Conservation (phyloP, 1,140 invertebrate species). For the Aphidius ervi region DNA sequence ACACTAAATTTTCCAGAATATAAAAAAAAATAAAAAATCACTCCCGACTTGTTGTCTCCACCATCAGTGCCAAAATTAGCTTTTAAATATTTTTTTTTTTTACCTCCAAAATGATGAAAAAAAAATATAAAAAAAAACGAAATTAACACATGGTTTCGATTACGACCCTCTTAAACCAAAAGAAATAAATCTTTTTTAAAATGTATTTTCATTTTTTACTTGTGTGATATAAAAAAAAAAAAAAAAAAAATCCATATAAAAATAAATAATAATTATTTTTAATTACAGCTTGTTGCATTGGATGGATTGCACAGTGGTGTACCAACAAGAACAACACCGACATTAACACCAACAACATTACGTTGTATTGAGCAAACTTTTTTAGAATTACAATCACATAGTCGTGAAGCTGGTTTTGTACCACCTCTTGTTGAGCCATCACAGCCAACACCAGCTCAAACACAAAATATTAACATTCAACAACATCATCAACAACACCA, state of each 20-base stretch:
- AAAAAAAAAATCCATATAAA: too few relatives aligned
- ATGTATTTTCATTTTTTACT: background rate
- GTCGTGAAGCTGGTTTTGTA: constrained; percentile 87
- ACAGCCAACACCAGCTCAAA: constrained; percentile 49
- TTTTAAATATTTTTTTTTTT: too few relatives aligned
- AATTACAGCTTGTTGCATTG: constrained; percentile 68
- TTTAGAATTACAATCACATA: constrained; percentile 67
- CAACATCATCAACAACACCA: constrained; percentile 51
- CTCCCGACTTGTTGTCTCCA: too few relatives aligned
- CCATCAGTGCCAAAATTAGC: too few relatives aligned
- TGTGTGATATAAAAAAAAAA: constrained; percentile 3
- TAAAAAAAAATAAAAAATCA: too few relatives aligned
- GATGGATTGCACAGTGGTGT: constrained; percentile 81
- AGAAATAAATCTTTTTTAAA: background rate
- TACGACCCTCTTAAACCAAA: too few relatives aligned
- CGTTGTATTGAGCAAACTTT: constrained; percentile 85
- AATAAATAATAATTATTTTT: background rate
- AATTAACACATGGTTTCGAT: too few relatives aligned
- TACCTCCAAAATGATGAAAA: too few relatives aligned
- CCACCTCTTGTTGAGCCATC: constrained; percentile 69
- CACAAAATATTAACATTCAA: constrained; percentile 43
- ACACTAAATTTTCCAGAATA: too few relatives aligned
- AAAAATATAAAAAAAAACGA: too few relatives aligned
- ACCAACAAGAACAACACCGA: constrained; percentile 84
- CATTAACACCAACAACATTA: constrained; percentile 88